phyloP scores from a whole-genome alignment of 2,888 invertebrate genomes.

The Apotomis capreana region DNA sequence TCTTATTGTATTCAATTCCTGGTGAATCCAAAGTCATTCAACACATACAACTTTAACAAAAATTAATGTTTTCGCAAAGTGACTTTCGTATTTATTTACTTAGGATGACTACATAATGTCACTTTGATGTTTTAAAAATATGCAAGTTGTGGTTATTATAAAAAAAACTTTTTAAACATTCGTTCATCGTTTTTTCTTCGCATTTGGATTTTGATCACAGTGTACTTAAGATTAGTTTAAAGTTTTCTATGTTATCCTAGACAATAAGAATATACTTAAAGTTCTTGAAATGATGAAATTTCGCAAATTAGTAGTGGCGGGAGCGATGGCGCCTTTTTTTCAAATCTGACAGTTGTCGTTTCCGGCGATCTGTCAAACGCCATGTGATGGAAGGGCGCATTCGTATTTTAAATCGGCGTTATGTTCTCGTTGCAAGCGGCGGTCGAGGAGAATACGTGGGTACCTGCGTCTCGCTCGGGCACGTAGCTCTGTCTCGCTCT shows the following conservation, averaged over 20 bases:
- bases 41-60: not conserved
- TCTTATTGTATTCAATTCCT: not conserved
- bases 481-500: conserved; percentile 64
- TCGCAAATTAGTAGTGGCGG: conserved; percentile 40
- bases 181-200: not conserved
- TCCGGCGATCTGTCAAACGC: conserved; percentile 82
- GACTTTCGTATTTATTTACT: conserved; percentile 18
- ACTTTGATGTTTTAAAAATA: conserved; percentile 11
- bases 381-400: conserved; percentile 84
- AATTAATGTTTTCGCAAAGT: not conserved
- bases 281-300: not conserved
- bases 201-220: not conserved
- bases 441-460: conserved; percentile 72
- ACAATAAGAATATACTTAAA: not conserved
- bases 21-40: not conserved
- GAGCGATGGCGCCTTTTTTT: conserved; percentile 73
- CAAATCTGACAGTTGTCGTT: conserved; percentile 78
- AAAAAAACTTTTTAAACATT: not conserved
- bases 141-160: not conserved
- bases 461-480: conserved; percentile 64
- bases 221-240: not conserved
- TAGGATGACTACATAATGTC: conserved; percentile 15
- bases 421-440: conserved; percentile 72
- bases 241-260: not conserved
- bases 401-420: conserved; percentile 81